These are phyloP conservation scores for Cyclargus thomasi DNA, from an alignment of 1,140 invertebrate species.

Conservation along the genomic window DNA sequence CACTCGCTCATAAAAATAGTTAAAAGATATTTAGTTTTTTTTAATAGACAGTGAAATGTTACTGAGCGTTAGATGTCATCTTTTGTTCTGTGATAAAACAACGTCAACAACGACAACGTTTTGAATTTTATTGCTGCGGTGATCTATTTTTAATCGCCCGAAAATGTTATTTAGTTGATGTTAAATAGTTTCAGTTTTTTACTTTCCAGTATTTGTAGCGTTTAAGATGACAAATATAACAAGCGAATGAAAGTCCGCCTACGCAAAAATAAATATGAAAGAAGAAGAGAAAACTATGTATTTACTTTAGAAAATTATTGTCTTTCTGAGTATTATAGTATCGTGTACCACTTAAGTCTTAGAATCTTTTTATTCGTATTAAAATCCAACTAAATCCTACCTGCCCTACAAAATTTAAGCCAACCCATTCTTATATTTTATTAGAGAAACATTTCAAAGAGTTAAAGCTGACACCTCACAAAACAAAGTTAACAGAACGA, in stretches of 20 bases:
- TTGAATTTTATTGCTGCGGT: slow-evolving; percentile 56
- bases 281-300: not conserved
- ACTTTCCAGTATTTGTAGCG: slow-evolving; percentile 1
- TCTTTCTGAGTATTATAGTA: too few relatives aligned
- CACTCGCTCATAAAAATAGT: slow-evolving; percentile 72
- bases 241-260: not conserved
- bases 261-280: not conserved
- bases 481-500: slow-evolving; percentile 48
- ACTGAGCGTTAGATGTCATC: slow-evolving; percentile 68
- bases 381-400: too few relatives aligned
- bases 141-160: slow-evolving; percentile 63
- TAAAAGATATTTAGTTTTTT: slow-evolving; percentile 67
- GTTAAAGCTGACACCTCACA: slow-evolving; percentile 31
- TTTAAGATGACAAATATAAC: not conserved
- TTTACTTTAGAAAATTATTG: not conserved
- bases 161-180: slow-evolving; percentile 45
- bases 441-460: slow-evolving; percentile 22
- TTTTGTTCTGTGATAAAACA: slow-evolving; percentile 72
- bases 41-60: slow-evolving; percentile 73
- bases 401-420: not conserved
- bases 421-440: not conserved
- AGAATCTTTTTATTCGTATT: too few relatives aligned
- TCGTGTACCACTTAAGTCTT: too few relatives aligned
- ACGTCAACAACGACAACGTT: slow-evolving; percentile 58
- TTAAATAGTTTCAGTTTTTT: not conserved